phyloP scores from a whole-genome alignment of 2,797 vertebrate species.

The Cephalopachus bancanus region DNA sequence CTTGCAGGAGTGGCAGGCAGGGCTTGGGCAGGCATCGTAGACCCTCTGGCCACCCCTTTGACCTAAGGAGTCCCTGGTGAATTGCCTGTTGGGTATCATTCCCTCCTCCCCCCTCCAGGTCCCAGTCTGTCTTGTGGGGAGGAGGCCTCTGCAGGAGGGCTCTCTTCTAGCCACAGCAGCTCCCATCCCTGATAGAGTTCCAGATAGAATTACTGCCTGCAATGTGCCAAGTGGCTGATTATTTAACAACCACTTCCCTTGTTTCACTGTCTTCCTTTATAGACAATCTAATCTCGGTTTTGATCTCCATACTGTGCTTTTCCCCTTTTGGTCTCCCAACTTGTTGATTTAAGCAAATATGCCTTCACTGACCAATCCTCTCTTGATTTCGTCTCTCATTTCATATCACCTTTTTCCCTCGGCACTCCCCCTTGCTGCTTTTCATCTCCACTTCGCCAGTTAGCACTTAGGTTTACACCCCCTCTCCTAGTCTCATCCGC shows the following conservation, averaged over 20 bases:
- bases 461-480: not conserved
- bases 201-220: not conserved
- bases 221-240: not conserved
- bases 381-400: slow-evolving; percentile 28
- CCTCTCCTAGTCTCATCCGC: not conserved
- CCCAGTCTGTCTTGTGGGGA: accelerated
- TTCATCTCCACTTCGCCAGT: not conserved
- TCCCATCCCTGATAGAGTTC: not conserved
- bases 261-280: slow-evolving; percentile 18
- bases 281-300: slow-evolving; percentile 60
- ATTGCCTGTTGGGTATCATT: not conserved
- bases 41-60: not conserved
- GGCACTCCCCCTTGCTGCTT: not conserved
- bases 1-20: not conserved
- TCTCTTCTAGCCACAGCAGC: not conserved
- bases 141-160: not conserved
- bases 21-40: not conserved
- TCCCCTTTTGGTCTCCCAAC: slow-evolving; percentile 9
- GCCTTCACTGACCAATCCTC: not conserved
- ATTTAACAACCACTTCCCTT: slow-evolving; percentile 34
- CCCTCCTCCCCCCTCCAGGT: not conserved
- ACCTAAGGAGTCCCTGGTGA: not conserved
- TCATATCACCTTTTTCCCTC: not conserved
- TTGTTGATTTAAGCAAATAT: slow-evolving; percentile 28
- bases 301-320: slow-evolving; percentile 58